These are phyloP conservation scores for Sardina pilchardus DNA, from an alignment of 2,113 vertebrate genomes.

Conservation along the genomic window DNA sequence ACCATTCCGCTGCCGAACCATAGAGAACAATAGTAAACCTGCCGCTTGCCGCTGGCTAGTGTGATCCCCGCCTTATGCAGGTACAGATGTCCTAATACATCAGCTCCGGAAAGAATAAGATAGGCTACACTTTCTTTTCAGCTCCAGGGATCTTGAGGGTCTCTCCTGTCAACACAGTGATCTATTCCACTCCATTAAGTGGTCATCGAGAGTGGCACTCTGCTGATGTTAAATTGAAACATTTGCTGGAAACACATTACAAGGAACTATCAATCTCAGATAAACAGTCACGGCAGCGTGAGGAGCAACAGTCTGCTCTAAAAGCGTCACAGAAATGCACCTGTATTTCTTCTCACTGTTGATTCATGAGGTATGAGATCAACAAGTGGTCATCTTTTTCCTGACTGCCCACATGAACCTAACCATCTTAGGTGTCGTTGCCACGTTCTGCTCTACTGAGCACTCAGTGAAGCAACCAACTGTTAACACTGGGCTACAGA, in stretches of 20 bases:
- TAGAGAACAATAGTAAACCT: no score
- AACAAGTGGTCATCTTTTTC: not conserved
- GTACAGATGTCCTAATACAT: no score
- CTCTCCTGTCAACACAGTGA: not conserved
- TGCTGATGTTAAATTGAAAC: not conserved
- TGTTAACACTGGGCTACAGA: no score
- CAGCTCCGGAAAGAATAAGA: not conserved
- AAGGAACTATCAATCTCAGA: not conserved
- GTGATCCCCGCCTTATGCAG: no score
- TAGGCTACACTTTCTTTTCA: not conserved
- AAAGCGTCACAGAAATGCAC: not conserved
- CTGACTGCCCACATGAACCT: no score
- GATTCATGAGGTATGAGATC: not conserved
- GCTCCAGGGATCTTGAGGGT: not conserved
- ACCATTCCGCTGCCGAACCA: no score
- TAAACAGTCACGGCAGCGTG: not conserved
- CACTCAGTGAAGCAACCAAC: no score
- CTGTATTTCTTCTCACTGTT: not conserved
- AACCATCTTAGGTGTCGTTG: no score
- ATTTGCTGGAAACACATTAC: not conserved
- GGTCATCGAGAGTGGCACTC: not conserved
- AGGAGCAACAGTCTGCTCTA: not conserved
- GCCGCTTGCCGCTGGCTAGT: no score
- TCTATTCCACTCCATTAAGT: not conserved
- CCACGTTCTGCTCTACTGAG: no score